Base-by-base conservation (phyloP, 1,140 invertebrate species). In the Nasonia vitripennis region DNA sequence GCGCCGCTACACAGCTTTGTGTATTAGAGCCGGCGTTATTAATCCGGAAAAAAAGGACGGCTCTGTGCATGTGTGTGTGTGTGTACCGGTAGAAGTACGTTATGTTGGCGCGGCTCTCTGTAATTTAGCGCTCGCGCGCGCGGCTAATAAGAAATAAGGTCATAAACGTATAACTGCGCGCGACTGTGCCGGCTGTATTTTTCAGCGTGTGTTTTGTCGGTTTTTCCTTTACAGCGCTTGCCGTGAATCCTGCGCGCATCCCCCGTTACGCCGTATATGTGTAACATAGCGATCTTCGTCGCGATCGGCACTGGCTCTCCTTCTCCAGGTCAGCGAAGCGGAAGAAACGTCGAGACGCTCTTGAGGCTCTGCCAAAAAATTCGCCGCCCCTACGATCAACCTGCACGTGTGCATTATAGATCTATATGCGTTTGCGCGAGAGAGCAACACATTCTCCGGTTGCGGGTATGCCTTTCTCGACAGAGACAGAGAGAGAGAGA, bases 111-210 rank as follows among this genome's bases (percentile, higher is more conserved):
- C 37, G 31, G 23, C 45, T 20, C 68, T 20, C 31, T 77, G 34
- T 77, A 77, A 83, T 83, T 74, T 77, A 27, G 20, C 51, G 17
- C 55, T 2, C 1, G 14, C 55, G 55, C 14, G 55, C 55, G 27
- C 51, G 41, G 17, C n/a, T 17, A 67, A 67, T 77, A 83, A 83
- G 73, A 83, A 83, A 77, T 55, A 67, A 67, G 48, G 74, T 83
- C 74, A 77, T 83, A 77, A 83, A 75, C 81, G 71, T 37, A 51
- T 62, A 62, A 62, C 55, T 20, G 55, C 12, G 1, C 27, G 27
- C 27, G 41, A 45, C 0, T 45, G 14, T 62, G 55, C 20, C 55
- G 55, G 55, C 55, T 62, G 55, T 62, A 62, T 62, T 62, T 62
- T 62, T 62, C 55, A 62, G 55, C 55, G 20, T 17, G 55, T 62